phyloP scores from a whole-genome alignment of 2,888 invertebrate species.

The Labia minor region DNA sequence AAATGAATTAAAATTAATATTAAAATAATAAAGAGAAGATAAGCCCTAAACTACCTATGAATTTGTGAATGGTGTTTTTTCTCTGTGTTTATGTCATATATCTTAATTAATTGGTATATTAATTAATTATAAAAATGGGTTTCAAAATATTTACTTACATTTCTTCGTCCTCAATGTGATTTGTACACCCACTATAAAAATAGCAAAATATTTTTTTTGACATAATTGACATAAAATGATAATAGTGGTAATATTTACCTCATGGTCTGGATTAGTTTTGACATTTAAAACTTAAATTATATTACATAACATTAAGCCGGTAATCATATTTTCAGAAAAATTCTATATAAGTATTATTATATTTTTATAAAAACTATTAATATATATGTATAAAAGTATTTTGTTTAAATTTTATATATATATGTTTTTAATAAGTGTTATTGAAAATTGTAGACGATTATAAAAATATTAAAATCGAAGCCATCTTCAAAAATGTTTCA shows the following conservation, averaged over 20 bases:
- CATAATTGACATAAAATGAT: too few species aligned
- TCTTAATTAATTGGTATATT: too few species aligned
- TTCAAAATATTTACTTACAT: background rate
- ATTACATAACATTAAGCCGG: background rate
- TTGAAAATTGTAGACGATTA: background rate
- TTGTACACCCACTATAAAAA: background rate
- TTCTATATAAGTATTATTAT: background rate
- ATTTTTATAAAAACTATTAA: background rate
- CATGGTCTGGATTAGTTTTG: background rate
- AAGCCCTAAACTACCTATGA: too few species aligned
- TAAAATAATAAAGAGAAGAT: too few species aligned
- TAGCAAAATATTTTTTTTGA: background rate
- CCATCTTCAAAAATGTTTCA: background rate
- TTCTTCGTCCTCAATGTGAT: constrained; percentile 2
- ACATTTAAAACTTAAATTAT: background rate
- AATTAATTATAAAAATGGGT: too few species aligned
- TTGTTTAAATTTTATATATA: background rate
- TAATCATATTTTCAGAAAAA: background rate
- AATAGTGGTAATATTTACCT: background rate
- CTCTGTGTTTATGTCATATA: too few species aligned
- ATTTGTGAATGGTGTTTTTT: too few species aligned
- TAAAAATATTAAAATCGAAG: constrained; percentile 1
- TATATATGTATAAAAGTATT: background rate
- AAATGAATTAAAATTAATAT: too few species aligned
- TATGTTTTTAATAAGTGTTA: background rate